Percentiles rank a stretch among this genome's conserved stretches.
Conservation (phyloP, 1,140 invertebrate species). For the Drosophila pallidifrons region DNA sequence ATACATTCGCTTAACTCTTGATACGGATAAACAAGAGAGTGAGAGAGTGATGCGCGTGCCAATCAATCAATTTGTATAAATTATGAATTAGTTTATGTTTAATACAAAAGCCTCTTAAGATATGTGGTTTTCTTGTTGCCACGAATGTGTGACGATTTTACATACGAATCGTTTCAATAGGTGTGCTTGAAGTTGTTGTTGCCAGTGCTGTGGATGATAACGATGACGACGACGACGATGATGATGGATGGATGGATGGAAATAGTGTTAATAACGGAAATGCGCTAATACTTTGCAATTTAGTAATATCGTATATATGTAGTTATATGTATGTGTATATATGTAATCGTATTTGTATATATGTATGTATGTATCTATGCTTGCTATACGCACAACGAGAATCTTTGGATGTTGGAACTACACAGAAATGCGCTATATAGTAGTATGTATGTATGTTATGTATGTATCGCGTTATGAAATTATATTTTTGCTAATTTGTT, state of each 20-base stretch:
- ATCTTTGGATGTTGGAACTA: conserved; percentile 78
- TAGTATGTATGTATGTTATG: not conserved
- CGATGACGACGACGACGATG: conserved; percentile 37
- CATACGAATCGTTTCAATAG: conserved; percentile 53
- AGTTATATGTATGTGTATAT: conserved; percentile 31
- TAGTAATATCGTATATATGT: conserved; percentile 3
- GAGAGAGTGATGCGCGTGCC: conserved; percentile 38
- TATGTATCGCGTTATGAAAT: conserved; percentile 31
- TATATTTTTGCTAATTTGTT: conserved; percentile 52
- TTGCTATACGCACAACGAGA: conserved; percentile 70
- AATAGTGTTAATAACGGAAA: conserved; percentile 40
- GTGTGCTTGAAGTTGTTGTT: conserved; percentile 22
- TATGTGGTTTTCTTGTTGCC: conserved; percentile 71
- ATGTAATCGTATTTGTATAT: conserved; percentile 3
- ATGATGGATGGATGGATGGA: conserved; percentile 16
- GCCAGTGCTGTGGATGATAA: conserved; percentile 29
- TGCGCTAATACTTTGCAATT: conserved; percentile 58
- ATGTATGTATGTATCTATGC: conserved; percentile 19
- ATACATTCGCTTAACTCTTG: conserved; percentile 49
- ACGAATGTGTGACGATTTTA: conserved; percentile 34
- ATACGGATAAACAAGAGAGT: conserved; percentile 24
- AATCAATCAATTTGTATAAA: conserved; percentile 67
- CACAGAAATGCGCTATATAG: conserved; percentile 49
- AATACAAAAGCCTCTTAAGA: conserved; percentile 83
- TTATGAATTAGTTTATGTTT: conserved; percentile 66